Conservation (phyloP, 2,888 invertebrate genomes). For the Blastobasis lacticolella region DNA sequence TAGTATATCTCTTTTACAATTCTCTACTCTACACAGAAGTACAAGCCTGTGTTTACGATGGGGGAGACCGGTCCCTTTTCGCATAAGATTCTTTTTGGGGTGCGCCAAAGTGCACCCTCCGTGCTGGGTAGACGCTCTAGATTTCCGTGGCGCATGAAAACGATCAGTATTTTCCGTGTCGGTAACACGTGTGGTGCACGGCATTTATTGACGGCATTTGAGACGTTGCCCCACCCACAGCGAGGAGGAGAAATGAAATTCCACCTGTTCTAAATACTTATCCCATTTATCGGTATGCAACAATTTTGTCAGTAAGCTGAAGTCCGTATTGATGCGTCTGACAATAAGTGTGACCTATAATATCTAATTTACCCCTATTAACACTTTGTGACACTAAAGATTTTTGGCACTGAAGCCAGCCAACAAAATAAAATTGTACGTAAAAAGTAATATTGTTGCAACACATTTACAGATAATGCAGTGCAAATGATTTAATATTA, state of each 20-base stretch:
- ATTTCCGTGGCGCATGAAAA: constrained; percentile 14
- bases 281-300: constrained; percentile 47
- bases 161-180: constrained; percentile 54
- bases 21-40: constrained; percentile 43
- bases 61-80: constrained; percentile 57
- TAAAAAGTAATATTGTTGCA: no score
- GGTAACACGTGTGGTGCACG: constrained; percentile 64
- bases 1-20: no score
- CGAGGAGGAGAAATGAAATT: constrained; percentile 47
- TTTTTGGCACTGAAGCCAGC: neutral
- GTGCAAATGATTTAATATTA: no score
- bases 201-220: constrained; percentile 55
- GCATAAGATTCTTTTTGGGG: constrained; percentile 34
- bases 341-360: no score
- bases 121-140: constrained; percentile 6
- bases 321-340: no score
- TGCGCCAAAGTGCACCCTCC: constrained; percentile 27
- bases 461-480: no score
- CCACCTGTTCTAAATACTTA: constrained; percentile 60
- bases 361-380: neutral
- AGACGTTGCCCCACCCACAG: constrained; percentile 45
- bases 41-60: constrained; percentile 60
- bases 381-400: neutral
- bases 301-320: constrained; percentile 24
- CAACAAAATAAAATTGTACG: no score